A percentile compares a stretch with the other conserved stretches of the same genome.
Evolutionary conservation across 2,113 vertebrate genomes (phyloP).

Genomic region (Fregata magnificens): DNA sequence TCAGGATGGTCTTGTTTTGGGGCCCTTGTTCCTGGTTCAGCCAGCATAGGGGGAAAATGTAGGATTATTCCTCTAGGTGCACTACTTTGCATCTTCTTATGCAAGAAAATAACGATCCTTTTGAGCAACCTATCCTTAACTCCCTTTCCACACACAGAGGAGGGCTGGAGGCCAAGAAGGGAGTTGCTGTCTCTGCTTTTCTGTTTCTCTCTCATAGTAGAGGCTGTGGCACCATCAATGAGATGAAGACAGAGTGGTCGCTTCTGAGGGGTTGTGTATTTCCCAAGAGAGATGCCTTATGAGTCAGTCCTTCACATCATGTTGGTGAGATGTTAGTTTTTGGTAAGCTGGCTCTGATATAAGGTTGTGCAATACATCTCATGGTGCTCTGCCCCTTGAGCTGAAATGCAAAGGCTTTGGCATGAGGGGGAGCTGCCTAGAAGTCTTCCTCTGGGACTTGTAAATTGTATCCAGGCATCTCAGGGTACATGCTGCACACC

Average conservation of each 20-base stretch:
- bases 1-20: neutral
- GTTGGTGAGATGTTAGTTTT: neutral
- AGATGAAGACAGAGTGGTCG: neutral
- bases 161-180: neutral
- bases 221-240: neutral
- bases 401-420: neutral
- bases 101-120: neutral
- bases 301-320: accelerated
- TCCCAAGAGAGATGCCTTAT: too few relatives aligned
- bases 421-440: neutral
- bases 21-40: neutral
- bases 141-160: neutral
- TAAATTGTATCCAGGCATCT: neutral
- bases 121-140: neutral
- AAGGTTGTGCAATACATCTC: accelerated
- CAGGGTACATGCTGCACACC: neutral
- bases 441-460: neutral
- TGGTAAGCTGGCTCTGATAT: neutral
- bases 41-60: accelerated
- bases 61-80: accelerated
- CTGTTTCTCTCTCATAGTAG: neutral
- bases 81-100: neutral
- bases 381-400: neutral
- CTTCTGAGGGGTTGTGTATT: neutral
- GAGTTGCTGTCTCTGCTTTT: neutral